Evolutionary conservation across 2,113 vertebrate genomes (phyloP), one percentile per base, ranked within the genome.

Genomic region (Procavia capensis): DNA sequence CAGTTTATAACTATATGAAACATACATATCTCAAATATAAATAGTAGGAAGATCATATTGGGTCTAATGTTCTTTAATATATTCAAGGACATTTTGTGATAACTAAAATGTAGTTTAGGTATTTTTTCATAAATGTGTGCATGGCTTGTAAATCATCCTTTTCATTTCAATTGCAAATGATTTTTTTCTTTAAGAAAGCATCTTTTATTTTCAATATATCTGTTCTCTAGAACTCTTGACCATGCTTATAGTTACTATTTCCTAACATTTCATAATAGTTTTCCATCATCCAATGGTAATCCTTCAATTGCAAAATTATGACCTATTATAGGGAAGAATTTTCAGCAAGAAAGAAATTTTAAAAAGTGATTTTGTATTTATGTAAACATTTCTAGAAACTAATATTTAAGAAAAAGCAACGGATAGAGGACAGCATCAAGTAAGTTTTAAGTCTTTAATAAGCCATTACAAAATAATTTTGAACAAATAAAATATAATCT

Each of bases 81-180:
- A 68, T 2, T 87, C 36, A 63, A 81, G 20, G 20, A 66, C 1
- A 47, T 3, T 5, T 75, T 80, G 47, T 27, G 10, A 31, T 72
- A 72, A 45, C 47, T 76, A 88, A 85, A 80, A 90, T 41, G 16
- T 25, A 47, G 17, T 76, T 7, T 50, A 91, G 29, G 68, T 61
- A 27, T 68, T 81, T 63, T 86, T 41, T 61, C 24, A 75, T 68
- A 76, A 47, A 87, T 59, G 9, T 50, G 75, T 59, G 31, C 34
- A 72, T 64, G 25, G 20, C 43, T 87, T 91, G 31, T 87, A 91
- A 88, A 91, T 91, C 20, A 5, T 9, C 5, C 1, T 74, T 25
- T 95, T 84, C 17, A 74, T 80, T 83, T 91, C 78, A 91, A 79
- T 64, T 91, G 29, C 36, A 63, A 70, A 79, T 64, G 41, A 76